phyloP scores from a whole-genome alignment of 2,113 vertebrate genomes.

The Euleptes europaea region DNA sequence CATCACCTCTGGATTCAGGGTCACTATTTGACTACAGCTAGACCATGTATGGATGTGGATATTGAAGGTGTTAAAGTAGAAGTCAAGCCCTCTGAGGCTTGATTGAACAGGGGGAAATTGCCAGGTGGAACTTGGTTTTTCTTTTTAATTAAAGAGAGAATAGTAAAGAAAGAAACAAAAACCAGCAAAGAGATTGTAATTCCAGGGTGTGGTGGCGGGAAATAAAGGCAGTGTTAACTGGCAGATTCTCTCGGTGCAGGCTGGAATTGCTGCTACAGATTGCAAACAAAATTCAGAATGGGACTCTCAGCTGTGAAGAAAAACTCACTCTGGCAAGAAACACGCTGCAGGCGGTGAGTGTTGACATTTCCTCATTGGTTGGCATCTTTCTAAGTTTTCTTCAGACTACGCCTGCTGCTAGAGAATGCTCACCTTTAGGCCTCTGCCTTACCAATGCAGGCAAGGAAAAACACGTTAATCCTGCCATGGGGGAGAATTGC shows the following conservation, averaged over 20 bases:
- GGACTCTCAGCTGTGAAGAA: conserved; percentile 94
- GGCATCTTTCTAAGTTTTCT: not conserved
- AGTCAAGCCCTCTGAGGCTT: too few species aligned
- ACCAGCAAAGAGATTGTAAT: not conserved
- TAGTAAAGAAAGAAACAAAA: not conserved
- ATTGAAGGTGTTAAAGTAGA: too few species aligned
- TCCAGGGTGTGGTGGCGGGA: not conserved
- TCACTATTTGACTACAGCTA: too few species aligned
- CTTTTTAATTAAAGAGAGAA: not conserved
- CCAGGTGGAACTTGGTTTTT: not conserved
- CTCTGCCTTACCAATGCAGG: not conserved
- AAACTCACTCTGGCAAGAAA: conserved; percentile 96
- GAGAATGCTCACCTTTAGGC: not conserved
- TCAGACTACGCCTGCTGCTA: not conserved
- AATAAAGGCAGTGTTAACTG: not conserved
- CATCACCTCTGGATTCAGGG: too few species aligned
- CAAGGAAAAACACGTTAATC: not conserved
- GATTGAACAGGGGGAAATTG: not conserved
- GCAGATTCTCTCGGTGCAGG: conserved; percentile 66
- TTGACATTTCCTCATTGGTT: too few species aligned
- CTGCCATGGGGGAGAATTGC: not conserved
- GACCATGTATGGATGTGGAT: too few species aligned
- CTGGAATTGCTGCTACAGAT: conserved; percentile 93
- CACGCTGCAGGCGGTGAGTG: conserved; percentile 94
- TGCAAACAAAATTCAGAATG: conserved; percentile 97